A percentile compares a stretch with the other conserved stretches of the same genome.
Evolutionary conservation across 64 coral and sea anemone genomes (phyloP).

Genomic region (Montipora efflorescens): DNA sequence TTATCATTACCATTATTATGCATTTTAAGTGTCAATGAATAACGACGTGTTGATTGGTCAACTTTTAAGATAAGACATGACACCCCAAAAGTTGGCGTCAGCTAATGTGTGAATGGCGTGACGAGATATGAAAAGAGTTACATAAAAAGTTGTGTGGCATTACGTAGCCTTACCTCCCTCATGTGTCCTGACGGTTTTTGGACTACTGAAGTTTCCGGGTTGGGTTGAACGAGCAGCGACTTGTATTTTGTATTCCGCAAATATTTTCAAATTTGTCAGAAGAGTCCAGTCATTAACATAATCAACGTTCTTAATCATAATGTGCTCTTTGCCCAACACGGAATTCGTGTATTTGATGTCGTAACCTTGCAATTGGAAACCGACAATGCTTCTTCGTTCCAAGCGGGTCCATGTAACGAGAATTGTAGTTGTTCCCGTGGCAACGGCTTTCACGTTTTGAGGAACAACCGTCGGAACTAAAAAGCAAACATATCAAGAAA

Average conservation of each 20-base stretch:
- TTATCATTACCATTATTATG: not conserved
- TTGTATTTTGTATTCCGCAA: constrained; percentile 35
- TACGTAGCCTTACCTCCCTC: constrained; percentile 35
- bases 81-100: not conserved
- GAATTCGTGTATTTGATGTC: not conserved
- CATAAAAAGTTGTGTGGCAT: no score
- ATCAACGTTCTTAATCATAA: no score
- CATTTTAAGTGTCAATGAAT: not conserved
- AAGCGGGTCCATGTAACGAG: constrained; percentile 21
- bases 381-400: not conserved
- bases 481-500: not conserved
- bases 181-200: not conserved
- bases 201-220: constrained; percentile 37
- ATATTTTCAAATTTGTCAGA: constrained; percentile 6
- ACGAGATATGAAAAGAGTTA: no score
- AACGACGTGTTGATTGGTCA: not conserved
- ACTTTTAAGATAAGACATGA: not conserved
- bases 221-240: constrained; percentile 35
- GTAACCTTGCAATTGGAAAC: constrained; percentile 22
- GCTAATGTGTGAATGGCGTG: no score
- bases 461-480: constrained; percentile 42
- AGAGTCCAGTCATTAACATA: not conserved
- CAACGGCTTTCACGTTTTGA: not conserved
- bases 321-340: no score
- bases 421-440: not conserved